Evolutionary conservation across 2,888 invertebrate genomes (phyloP), one percentile per base, ranked within the genome.

Genomic region (Lithophane leautieri): DNA sequence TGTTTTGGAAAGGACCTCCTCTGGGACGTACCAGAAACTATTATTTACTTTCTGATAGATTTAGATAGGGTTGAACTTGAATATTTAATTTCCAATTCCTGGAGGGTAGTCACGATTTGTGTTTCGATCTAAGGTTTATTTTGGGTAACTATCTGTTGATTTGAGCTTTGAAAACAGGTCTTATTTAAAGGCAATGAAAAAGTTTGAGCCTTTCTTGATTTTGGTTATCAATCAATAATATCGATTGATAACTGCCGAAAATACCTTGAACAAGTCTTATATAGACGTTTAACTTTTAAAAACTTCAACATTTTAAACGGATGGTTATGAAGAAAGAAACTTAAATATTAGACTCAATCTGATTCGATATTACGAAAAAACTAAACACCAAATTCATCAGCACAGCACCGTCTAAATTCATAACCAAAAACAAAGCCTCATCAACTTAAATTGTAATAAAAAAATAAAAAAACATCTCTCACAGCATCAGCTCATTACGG

Each of bases 401-500:
- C 42, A 42, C 9, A 42, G 9, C 6, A 16, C n/a, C 25, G 25
- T 4, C n/a, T 9, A 42, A 70, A 58, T 60, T 11, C 4, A 44
- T 28, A 4, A 61, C n/a, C 16, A 44, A 40, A 56, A 69, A 14
- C 28, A 22, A 56, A 78, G 7, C 40, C 62, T 85, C 67, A 85
- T 72, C 40, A 85, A 60, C 16, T n/a, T n/a, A n/a, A n/a, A n/a
- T n/a, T n/a, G n/a, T n/a, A n/a, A n/a, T n/a, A n/a, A n/a, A n/a
- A n/a, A n/a, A n/a, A n/a, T n/a, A n/a, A n/a, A n/a, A n/a, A n/a
- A n/a, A n/a, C 73, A 73, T 66, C 34, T 40, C 52, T 2, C 65
- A 42, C 82, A 82, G 81, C 83, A 80, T 82, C 79, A 85, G 74
- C 86, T 86, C 88, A 86, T 80, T 87, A 79, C 66, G 69, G 63